Conservation (phyloP, 2,888 invertebrate genomes). For the Hybos culiciformis region DNA sequence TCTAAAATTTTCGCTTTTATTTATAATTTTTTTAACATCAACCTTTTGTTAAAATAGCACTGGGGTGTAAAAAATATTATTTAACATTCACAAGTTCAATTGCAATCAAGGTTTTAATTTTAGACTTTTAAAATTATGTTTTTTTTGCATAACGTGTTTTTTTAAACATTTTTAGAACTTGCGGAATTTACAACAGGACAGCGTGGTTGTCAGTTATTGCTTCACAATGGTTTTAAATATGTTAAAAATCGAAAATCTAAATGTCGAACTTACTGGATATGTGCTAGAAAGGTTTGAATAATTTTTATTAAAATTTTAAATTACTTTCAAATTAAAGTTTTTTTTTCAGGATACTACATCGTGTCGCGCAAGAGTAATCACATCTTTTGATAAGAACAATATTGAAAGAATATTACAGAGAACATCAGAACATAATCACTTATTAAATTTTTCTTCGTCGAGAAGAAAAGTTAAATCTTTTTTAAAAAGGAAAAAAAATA, state of each 20-base stretch:
- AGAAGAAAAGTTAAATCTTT: no score
- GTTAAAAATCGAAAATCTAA: slow-evolving; percentile 32
- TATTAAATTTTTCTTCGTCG: no score
- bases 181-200: slow-evolving; percentile 33
- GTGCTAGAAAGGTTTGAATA: slow-evolving; percentile 28
- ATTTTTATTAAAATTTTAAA: not conserved
- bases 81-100: no score
- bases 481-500: no score
- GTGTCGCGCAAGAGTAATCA: slow-evolving; percentile 31
- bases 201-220: slow-evolving; percentile 29
- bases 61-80: no score
- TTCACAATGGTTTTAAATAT: slow-evolving; percentile 26
- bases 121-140: no score
- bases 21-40: no score
- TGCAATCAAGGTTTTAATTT: no score
- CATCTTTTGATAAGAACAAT: slow-evolving; percentile 23
- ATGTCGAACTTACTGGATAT: slow-evolving; percentile 34
- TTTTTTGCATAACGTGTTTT: no score
- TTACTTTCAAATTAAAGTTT: not conserved
- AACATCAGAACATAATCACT: slow-evolving; percentile 28
- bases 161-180: not conserved
- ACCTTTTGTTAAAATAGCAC: no score
- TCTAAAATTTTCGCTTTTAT: no score
- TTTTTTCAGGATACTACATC: slow-evolving; percentile 26
- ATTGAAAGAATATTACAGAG: slow-evolving; percentile 27